Percentiles rank a stretch among this genome's conserved stretches.
phyloP scores from a whole-genome alignment of 2,113 vertebrate species.

The Numenius arquata region DNA sequence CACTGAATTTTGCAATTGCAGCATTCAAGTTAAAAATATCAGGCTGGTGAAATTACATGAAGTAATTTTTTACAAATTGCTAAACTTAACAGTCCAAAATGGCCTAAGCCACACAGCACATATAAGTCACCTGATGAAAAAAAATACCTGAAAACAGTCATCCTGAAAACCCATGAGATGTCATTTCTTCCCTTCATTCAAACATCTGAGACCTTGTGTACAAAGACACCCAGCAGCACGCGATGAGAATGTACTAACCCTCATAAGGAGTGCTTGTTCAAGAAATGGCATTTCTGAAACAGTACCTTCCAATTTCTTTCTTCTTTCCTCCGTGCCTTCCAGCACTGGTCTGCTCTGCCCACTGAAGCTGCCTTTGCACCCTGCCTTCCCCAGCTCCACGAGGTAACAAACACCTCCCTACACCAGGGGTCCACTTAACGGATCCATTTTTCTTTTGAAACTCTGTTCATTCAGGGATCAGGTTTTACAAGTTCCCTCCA shows the following conservation, averaged over 20 bases:
- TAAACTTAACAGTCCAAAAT: not conserved
- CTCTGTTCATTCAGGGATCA: not conserved
- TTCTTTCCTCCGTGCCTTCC: not conserved
- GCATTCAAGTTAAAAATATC: conserved; percentile 16
- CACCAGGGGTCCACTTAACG: not conserved
- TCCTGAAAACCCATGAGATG: not conserved
- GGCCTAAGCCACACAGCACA: not conserved
- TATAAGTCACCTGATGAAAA: not conserved
- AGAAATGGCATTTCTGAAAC: not conserved
- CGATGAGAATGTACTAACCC: not conserved
- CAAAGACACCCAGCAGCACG: not conserved
- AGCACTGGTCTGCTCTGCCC: no score
- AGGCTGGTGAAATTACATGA: not conserved
- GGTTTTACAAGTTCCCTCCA: not conserved
- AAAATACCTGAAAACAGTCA: not conserved
- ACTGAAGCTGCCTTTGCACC: not conserved
- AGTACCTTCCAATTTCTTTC: not conserved
- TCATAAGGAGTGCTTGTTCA: not conserved
- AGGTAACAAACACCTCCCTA: no score
- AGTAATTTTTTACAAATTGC: not conserved
- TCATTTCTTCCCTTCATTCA: not conserved
- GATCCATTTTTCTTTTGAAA: not conserved
- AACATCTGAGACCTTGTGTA: not conserved
- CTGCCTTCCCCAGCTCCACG: not conserved
- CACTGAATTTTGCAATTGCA: not conserved